phyloP scores from a whole-genome alignment of 2,888 invertebrate species.

The Lysandra coridon region DNA sequence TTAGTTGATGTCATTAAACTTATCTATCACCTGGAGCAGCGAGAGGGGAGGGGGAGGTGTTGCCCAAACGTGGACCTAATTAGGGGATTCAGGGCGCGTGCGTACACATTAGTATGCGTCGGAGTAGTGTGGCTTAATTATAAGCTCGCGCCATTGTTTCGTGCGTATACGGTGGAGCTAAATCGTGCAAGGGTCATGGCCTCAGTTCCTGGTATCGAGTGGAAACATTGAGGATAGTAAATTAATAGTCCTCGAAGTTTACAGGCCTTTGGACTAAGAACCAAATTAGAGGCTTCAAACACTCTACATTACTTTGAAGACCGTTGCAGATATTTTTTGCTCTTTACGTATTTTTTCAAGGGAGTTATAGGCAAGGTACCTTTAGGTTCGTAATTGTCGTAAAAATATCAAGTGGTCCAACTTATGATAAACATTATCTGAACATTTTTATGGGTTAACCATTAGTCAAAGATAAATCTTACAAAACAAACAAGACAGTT shows the following conservation, averaged over 20 bases:
- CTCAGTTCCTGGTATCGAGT: neutral
- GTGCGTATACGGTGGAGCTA: neutral
- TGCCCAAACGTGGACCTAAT: constrained; percentile 22
- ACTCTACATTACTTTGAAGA: no score
- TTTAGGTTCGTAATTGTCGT: neutral
- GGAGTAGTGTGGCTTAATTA: neutral
- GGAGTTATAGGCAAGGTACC: neutral
- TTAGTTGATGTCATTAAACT: constrained; percentile 20
- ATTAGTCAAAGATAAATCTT: constrained; percentile 1
- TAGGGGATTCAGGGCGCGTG: constrained; percentile 18
- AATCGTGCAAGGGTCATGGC: neutral
- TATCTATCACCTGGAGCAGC: neutral
- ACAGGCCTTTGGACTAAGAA: no score
- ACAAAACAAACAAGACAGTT: neutral
- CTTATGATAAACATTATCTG: neutral
- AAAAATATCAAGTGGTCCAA: no score
- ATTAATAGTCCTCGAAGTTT: no score
- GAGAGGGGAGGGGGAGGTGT: neutral
- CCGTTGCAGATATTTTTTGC: no score
- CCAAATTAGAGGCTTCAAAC: no score
- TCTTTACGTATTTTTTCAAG: no score
- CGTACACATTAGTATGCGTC: constrained; percentile 15
- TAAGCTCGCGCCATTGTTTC: neutral
- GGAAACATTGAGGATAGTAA: neutral
- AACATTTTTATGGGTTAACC: neutral